Base-by-base conservation (phyloP, 2,113 vertebrate species). In the Anguilla japonica region DNA sequence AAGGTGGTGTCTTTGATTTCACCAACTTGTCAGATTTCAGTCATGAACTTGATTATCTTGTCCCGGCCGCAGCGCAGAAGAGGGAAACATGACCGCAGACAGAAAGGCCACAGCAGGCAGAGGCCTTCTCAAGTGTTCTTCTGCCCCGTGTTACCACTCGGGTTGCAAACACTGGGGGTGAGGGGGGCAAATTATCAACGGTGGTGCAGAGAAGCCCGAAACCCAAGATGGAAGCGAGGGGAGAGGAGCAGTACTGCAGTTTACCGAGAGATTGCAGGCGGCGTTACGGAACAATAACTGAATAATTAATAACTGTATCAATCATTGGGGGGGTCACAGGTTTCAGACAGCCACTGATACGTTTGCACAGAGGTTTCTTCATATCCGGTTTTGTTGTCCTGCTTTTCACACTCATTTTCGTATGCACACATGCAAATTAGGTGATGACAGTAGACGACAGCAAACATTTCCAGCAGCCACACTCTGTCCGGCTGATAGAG, bases 271-370 rank as follows among this genome's bases (percentile, higher is more conserved):
- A 84, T 84, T 84, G n/a, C 83, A 84, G 71, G 57, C 57, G n/a
- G 56, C 83, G 13, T 67, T 71, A 43, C 57, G 41, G 83, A 84
- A 84, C 71, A 71, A 84, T 84, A 71, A 43, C 57, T 84, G 83
- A 84, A 84, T 84, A 71, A 84, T 84, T 84, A 41, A 84, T 84
- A 43, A 71, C 83, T 6, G 50, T 26, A 84, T 84, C 83, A 84
- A 84, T 84, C 83, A 75, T 41, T 41, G 16, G 39, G 34, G 34
- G 71, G 50, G 83, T 43, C n/a, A 84, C 83, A 26, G 20, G 83
- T 71, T 63, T 84, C 83, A 84, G 71, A 84, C 22, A 18, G 81
- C 26, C 26, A 29, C 34, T 79, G 29, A 5, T 83, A 29, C 29
- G 7, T 84, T 11, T 50, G n/a, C 39, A 5, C 18, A 71, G 7